These are phyloP conservation scores for Lepidothrix coronata DNA, from an alignment of 2,113 vertebrate genomes.

Conservation along the genomic window DNA sequence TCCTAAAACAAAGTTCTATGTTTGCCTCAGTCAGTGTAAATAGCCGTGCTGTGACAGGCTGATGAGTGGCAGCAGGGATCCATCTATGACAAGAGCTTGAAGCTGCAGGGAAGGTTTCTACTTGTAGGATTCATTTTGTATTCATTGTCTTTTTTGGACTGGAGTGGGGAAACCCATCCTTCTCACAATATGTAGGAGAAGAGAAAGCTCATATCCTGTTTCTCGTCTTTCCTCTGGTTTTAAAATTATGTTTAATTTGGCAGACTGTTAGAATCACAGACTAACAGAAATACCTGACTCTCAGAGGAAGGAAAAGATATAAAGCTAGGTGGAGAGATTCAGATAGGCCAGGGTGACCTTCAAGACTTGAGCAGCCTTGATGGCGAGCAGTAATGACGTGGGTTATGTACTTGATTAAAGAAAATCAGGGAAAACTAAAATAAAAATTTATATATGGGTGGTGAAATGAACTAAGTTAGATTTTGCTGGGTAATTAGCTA, in stretches of 20 bases:
- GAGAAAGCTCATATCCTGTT: background rate
- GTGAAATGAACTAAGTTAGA: conserved; percentile 14
- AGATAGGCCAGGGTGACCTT: background rate
- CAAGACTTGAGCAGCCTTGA: background rate
- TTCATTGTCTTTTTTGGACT: background rate
- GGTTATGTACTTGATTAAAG: background rate
- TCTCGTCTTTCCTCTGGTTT: background rate
- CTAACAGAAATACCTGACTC: background rate
- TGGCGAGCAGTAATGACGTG: background rate
- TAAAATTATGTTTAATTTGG: background rate
- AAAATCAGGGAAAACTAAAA: background rate
- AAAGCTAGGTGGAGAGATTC: background rate
- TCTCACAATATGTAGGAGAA: rapidly evolving
- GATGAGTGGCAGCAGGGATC: background rate
- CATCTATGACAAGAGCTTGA: background rate
- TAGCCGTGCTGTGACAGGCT: background rate
- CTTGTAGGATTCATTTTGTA: background rate
- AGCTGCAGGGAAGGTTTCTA: background rate
- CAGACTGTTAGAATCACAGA: background rate
- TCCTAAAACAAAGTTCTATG: background rate
- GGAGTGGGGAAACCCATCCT: background rate
- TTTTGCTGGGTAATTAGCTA: conserved; percentile 28
- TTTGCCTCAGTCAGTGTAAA: background rate
- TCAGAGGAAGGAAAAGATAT: background rate
- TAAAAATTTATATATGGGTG: background rate